Base-by-base conservation (phyloP, 2,888 invertebrate genomes). In the Allygus modestus region DNA sequence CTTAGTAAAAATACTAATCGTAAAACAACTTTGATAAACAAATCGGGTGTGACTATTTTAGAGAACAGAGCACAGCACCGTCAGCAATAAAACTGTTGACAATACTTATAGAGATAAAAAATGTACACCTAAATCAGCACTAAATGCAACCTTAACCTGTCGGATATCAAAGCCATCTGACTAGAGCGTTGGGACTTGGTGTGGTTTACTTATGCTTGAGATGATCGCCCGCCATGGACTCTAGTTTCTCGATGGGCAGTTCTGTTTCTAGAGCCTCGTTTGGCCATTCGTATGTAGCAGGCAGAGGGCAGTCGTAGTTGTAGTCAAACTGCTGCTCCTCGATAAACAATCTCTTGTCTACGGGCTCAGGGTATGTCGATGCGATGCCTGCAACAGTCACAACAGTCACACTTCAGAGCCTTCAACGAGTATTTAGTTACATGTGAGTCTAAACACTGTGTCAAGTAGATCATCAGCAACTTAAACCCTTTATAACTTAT, bases 351-450 rank as follows among this genome's bases (percentile, higher is more conserved):
- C 92, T 91, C 89, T 96, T 93, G 89, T 97, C 94, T 87, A 93
- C 93, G 58, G 97, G 97, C 90, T 97, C 95, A 0, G 97, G 97
- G 90, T 97, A 97, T 2, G 95, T 94, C 1, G 97, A 96, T 1
- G 97, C 97, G 87, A 96, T 92, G 86, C 93, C 93, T 90, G 95
- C 7, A 86, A 84, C 71, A 86, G n/a, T n/a, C n/a, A n/a, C n/a
- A 84, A 61, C 82, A 75, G 23, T 20, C 65, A 15, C n/a, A n/a
- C n/a, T 26, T 11, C 28, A 61, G 1, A 43, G 43, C 41, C 75
- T n/a, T n/a, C n/a, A n/a, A n/a, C n/a, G n/a, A n/a, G n/a, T n/a
- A n/a, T n/a, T n/a, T n/a, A n/a, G n/a, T n/a, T n/a, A n/a, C n/a
- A n/a, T n/a, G n/a, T n/a, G n/a, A n/a, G n/a, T n/a, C n/a, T n/a